phyloP scores from a whole-genome alignment of 2,113 vertebrate genomes.

The Pipra filicauda region DNA sequence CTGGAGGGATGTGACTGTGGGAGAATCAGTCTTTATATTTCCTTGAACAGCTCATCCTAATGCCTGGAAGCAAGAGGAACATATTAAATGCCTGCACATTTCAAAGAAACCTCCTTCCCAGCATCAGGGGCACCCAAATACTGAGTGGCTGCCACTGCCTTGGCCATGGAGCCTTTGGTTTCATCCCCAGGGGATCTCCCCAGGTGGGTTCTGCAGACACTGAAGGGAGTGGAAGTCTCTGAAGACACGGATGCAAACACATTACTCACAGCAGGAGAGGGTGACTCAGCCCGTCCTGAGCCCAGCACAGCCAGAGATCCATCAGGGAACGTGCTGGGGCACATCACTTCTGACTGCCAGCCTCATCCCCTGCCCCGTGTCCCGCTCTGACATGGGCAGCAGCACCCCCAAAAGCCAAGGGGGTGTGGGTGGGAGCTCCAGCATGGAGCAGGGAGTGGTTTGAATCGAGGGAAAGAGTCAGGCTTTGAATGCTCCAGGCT shows the following conservation, averaged over 20 bases:
- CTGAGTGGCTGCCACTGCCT: accelerated
- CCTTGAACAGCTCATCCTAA: background rate
- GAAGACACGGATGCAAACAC: background rate
- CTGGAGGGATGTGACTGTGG: background rate
- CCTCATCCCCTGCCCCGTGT: background rate
- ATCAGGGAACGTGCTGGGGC: background rate
- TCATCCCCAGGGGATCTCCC: background rate
- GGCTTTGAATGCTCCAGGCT: background rate
- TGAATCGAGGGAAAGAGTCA: background rate
- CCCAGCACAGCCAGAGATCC: background rate
- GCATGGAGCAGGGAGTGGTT: accelerated
- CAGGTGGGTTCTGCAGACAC: background rate
- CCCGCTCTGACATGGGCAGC: background rate
- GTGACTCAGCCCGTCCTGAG: slow-evolving; percentile 21
- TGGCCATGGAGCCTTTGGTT: background rate
- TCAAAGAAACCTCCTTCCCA: background rate
- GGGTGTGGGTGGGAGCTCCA: background rate
- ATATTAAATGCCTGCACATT: accelerated
- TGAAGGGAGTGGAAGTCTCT: background rate
- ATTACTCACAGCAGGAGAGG: background rate
- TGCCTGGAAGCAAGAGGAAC: background rate
- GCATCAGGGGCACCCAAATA: background rate
- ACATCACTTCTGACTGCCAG: background rate
- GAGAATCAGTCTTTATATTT: background rate
- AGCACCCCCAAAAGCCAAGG: background rate